Percentiles rank a stretch among this genome's conserved stretches.
phyloP scores from a whole-genome alignment of 23 tunicate species.

The Ciona savignyi region DNA sequence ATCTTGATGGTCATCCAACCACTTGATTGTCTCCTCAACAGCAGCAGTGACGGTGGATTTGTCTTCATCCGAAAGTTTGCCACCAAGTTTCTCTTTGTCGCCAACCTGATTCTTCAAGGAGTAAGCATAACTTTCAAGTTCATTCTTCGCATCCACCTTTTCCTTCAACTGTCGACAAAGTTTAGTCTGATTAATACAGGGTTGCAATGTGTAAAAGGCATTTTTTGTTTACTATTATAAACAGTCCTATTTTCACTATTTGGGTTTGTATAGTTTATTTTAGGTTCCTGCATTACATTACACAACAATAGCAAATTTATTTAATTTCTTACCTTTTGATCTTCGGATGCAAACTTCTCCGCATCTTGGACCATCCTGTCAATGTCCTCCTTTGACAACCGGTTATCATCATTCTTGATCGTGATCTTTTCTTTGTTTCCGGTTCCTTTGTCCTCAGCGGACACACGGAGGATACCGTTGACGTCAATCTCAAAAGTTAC shows the following conservation, averaged over 20 bases:
- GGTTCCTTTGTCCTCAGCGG: slow-evolving; percentile 97
- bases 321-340: slow-evolving; percentile 65
- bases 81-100: slow-evolving; percentile 92
- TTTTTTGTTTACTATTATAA: too few species aligned
- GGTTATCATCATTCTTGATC: too few species aligned
- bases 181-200: too few species aligned
- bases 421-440: slow-evolving; percentile 96
- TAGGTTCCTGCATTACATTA: too few species aligned
- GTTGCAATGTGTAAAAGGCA: too few species aligned
- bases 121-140: slow-evolving; percentile 89
- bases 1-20: slow-evolving; percentile 91
- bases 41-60: slow-evolving; percentile 62
- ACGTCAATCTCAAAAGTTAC: slow-evolving; percentile 98
- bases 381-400: slow-evolving; percentile 87
- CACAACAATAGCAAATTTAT: too few species aligned
- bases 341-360: slow-evolving; percentile 88
- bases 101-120: slow-evolving; percentile 85
- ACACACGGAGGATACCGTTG: slow-evolving; percentile 88
- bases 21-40: slow-evolving; percentile 82
- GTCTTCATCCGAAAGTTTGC: slow-evolving; percentile 79
- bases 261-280: too few species aligned
- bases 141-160: slow-evolving; percentile 85
- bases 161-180: slow-evolving; percentile 90
- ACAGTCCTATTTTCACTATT: too few species aligned
- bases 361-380: slow-evolving; percentile 98